Conservation (phyloP, 2,113 vertebrate genomes). For the Thoracochromis brauschi region DNA sequence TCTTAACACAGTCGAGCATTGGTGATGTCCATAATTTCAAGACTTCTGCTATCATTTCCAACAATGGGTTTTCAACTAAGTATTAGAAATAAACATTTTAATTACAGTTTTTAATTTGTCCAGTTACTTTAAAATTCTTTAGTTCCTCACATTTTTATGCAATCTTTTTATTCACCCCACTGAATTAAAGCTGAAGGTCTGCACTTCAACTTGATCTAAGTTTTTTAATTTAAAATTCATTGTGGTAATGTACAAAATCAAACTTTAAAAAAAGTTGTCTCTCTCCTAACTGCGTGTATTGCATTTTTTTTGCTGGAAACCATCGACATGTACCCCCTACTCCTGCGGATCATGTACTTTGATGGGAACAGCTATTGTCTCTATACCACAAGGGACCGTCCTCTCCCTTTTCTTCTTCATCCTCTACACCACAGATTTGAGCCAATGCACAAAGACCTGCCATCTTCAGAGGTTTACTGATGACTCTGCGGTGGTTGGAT, state of each 20-base stretch:
- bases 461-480: background rate
- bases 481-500: background rate
- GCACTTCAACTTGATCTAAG: background rate
- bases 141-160: background rate
- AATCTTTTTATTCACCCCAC: background rate
- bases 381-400: background rate
- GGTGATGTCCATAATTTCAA: background rate
- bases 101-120: background rate
- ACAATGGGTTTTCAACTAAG: background rate
- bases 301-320: background rate
- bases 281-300: background rate
- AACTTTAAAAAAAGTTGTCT: background rate
- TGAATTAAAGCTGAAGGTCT: background rate
- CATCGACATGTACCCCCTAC: background rate
- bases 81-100: background rate
- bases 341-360: background rate
- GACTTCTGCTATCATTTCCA: background rate
- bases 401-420: background rate
- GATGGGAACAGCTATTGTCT: background rate
- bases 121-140: background rate
- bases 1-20: background rate
- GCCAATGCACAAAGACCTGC: background rate
- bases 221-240: background rate
- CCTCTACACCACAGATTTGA: background rate
- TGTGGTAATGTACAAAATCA: background rate